These are phyloP conservation scores for Petroica traversi DNA, from an alignment of 2,113 vertebrate genomes.

Conservation along the genomic window DNA sequence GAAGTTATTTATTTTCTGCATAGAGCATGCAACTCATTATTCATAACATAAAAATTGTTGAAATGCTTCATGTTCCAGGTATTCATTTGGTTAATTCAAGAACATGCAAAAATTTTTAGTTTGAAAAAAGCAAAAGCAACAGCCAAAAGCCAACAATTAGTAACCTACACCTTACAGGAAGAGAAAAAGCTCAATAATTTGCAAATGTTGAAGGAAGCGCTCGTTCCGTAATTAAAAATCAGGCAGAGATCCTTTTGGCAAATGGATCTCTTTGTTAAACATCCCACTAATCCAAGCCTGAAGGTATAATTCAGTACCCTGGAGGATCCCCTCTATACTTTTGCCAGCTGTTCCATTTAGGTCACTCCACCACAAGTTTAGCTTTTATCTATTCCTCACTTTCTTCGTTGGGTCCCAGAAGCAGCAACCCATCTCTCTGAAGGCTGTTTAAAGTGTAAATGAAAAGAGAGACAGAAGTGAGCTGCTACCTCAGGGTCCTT, in stretches of 20 bases:
- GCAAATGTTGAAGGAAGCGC: conserved; percentile 19
- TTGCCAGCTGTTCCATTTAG: conserved; percentile 55
- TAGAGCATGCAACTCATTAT: not conserved
- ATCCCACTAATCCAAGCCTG: conserved; percentile 64
- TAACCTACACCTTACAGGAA: conserved; percentile 7
- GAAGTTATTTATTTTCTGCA: not conserved
- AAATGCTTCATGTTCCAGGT: not conserved
- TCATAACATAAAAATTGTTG: not conserved
- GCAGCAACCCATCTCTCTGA: conserved; percentile 48
- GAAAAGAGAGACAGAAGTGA: conserved; percentile 69
- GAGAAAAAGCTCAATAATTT: conserved; percentile 20
- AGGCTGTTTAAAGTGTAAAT: conserved; percentile 72
- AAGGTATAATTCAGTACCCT: conserved; percentile 57
- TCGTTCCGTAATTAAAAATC: conserved; percentile 63
- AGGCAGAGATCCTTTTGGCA: conserved; percentile 62
- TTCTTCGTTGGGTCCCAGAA: conserved; percentile 40
- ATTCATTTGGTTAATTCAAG: not conserved
- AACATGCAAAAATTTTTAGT: not conserved
- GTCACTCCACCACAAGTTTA: conserved; percentile 45
- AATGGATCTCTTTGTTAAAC: conserved; percentile 73
- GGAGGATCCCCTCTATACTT: conserved; percentile 47
- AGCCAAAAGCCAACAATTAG: conserved; percentile 4
- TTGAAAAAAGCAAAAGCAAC: not conserved
- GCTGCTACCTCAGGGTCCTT: conserved; percentile 64
- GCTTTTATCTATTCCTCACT: conserved; percentile 66